phyloP scores from a whole-genome alignment of 2,797 vertebrate species.

The Scyliorhinus canicula region DNA sequence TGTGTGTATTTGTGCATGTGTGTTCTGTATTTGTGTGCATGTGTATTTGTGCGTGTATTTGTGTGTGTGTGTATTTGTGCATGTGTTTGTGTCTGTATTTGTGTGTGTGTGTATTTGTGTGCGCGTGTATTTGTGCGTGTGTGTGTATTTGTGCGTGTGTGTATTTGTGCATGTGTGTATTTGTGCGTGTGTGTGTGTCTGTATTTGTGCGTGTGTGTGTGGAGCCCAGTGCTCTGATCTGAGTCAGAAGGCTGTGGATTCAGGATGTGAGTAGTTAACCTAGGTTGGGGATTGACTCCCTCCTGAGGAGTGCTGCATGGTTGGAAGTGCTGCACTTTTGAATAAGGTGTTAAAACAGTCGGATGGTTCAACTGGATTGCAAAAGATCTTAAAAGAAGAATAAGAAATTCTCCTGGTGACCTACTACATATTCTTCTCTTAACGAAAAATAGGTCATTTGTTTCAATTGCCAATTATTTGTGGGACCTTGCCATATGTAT shows the following conservation, averaged over 20 bases:
- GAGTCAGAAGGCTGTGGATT: background rate
- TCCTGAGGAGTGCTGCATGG: background rate
- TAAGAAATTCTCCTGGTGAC: background rate
- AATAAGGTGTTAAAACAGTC: background rate
- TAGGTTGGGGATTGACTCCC: background rate
- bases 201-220: background rate
- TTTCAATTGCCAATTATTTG: background rate
- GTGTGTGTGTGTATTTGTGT: no score
- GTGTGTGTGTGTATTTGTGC: no score
- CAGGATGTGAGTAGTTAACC: background rate
- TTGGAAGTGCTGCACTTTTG: background rate
- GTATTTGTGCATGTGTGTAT: no score
- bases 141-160: no score
- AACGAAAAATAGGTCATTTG: background rate
- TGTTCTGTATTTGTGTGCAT: no score
- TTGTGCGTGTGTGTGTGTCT: no score
- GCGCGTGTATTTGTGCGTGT: no score
- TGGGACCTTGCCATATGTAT: background rate
- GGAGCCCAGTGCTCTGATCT: background rate
- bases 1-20: no score
- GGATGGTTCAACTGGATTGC: background rate
- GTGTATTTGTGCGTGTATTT: no score
- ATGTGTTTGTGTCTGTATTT: no score
- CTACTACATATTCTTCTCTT: background rate
- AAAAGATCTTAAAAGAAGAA: background rate